phyloP scores from a whole-genome alignment of 2,113 vertebrate species.

The Cettia cetti region DNA sequence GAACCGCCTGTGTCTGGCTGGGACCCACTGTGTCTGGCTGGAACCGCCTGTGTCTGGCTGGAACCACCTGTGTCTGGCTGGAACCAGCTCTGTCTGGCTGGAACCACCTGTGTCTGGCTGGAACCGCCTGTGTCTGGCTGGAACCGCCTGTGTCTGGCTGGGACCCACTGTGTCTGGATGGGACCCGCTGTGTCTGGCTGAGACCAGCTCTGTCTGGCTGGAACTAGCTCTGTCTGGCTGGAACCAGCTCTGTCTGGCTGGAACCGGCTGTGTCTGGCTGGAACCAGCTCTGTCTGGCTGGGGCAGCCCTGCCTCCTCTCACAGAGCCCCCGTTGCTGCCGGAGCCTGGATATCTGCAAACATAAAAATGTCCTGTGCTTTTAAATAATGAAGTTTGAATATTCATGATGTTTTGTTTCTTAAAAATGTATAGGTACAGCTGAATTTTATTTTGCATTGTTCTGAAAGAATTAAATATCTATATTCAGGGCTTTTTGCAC shows the following conservation, averaged over 20 bases:
- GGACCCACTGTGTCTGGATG: fast-evolving
- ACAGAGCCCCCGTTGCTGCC: fast-evolving
- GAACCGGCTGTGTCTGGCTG: fast-evolving
- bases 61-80: fast-evolving
- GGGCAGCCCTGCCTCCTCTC: neutral
- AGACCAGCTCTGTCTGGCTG: neutral
- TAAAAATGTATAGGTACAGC: neutral
- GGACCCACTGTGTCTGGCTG: neutral
- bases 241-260: fast-evolving
- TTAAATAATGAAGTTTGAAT: neutral
- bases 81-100: neutral
- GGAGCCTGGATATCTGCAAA: fast-evolving
- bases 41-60: fast-evolving
- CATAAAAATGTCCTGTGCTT: neutral
- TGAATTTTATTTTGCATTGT: neutral
- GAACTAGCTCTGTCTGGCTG: neutral
- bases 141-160: neutral
- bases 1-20: fast-evolving
- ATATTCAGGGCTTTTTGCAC: neutral
- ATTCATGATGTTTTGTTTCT: neutral
- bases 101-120: fast-evolving
- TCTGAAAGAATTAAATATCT: neutral
- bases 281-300: fast-evolving
- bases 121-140: fast-evolving
- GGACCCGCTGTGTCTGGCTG: fast-evolving